Evolutionary conservation across 2,113 vertebrate genomes (phyloP), one percentile per base, ranked within the genome.

Genomic region (Sphyrna mokarran): DNA sequence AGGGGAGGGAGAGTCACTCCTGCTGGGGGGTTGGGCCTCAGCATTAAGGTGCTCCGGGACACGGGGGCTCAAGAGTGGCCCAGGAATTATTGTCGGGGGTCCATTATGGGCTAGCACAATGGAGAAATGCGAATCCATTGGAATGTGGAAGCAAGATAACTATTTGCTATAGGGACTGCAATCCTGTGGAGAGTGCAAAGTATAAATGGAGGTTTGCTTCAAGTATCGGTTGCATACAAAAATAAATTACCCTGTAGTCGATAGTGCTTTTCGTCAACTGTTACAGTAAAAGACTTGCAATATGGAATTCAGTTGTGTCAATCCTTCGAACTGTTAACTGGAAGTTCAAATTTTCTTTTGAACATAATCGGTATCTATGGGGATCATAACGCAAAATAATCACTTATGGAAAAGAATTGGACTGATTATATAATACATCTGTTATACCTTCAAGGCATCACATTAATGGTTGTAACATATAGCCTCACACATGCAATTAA

Each of bases 401-500:
- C 18, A 63, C n/a, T 91, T 37, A 68, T 33, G 54, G 61, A 16
- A 93, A 37, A 93, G 61, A 93, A 66, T 37, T 37, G 9, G 89
- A 66, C 18, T 20, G 89, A 93, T 93, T 93, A 66, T 93, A 68
- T 14, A 66, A 93, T 93, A n/a, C 89, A 66, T 29, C 80, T 83
- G 20, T 66, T 68, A 37, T 20, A 93, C 61, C 61, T 93, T 68
- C 61, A 66, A 93, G 89, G 61, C 89, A 93, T 20, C 1, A 66
- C 33, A 66, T 93, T 66, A 66, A 66, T n/a, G 61, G 20, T 93
- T 66, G 89, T 22, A 93, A 66, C 89, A 43, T 33, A 93, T 37
- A 93, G 89, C 58, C 89, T 68, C 33, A 66, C 61, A 33, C 61
- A 68, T 3, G 89, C 61, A 66, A 93, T 93, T 66, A 93, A 91